These are phyloP conservation scores for Syrrhaptes paradoxus DNA, from an alignment of 2,113 vertebrate species.

Conservation along the genomic window DNA sequence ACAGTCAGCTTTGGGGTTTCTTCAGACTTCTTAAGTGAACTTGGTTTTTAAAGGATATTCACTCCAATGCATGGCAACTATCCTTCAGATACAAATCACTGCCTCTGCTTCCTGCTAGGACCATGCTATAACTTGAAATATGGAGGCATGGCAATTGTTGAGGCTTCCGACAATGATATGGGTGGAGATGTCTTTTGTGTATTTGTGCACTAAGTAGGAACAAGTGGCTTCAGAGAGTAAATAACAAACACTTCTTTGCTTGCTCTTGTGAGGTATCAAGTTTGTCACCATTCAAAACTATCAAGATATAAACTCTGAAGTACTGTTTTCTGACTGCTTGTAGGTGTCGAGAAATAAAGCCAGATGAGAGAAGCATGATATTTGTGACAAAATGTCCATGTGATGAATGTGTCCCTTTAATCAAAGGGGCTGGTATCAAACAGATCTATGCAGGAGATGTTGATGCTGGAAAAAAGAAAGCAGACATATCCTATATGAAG, in stretches of 20 bases:
- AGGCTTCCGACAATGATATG: background rate
- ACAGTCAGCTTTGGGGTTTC: background rate
- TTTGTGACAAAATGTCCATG: conserved; percentile 96
- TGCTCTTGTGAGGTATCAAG: background rate
- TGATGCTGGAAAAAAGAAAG: conserved; percentile 90
- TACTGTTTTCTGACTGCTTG: conserved; percentile 9
- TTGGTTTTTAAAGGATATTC: background rate
- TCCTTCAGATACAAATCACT: background rate
- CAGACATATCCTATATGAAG: conserved; percentile 92
- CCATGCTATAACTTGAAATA: background rate
- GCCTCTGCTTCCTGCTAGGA: background rate
- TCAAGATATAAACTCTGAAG: background rate
- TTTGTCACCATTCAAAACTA: background rate
- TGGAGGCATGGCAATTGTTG: background rate
- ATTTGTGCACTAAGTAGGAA: background rate
- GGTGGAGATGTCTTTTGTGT: background rate
- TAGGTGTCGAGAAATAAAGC: conserved; percentile 87
- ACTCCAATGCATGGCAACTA: background rate
- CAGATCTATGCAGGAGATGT: conserved; percentile 91
- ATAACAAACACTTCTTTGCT: background rate
- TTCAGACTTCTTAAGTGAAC: background rate
- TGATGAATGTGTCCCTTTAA: conserved; percentile 94
- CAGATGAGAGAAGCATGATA: conserved; percentile 87
- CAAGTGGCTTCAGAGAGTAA: background rate
- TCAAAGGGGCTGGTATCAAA: conserved; percentile 90